Evolutionary conservation across 2,888 invertebrate genomes (phyloP).

Genomic region (Pollenia amentaria): DNA sequence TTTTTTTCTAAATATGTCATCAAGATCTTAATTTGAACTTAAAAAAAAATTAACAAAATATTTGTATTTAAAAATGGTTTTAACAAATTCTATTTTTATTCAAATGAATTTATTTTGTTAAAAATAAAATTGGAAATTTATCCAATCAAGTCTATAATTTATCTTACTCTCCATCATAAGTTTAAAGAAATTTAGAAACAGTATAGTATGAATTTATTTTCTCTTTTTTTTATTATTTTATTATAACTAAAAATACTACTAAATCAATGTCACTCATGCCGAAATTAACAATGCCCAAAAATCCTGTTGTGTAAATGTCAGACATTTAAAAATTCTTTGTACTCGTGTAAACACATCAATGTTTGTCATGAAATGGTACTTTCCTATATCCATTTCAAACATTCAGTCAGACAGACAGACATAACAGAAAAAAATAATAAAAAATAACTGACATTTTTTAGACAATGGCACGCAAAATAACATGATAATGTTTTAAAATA

Average conservation of each 20-base stretch:
- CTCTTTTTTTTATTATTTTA: conserved; percentile 11
- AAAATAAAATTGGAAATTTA: not conserved
- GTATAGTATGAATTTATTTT: not conserved
- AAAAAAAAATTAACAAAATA: not conserved
- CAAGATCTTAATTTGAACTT: conserved; percentile 2
- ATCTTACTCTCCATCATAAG: not conserved
- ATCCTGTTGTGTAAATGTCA: conserved; percentile 71
- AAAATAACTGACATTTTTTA: conserved; percentile 69
- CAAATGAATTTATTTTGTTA: not conserved
- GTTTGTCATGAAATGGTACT: conserved; percentile 6
- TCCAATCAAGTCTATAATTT: not conserved
- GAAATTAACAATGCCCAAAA: conserved; percentile 27
- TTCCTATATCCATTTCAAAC: conserved; percentile 5
- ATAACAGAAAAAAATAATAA: not conserved
- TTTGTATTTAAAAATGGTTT: not conserved
- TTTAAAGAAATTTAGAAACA: not conserved
- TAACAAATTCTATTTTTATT: conserved; percentile 5
- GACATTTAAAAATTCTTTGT: conserved; percentile 54
- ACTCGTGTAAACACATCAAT: conserved; percentile 46
- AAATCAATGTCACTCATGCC: conserved; percentile 61
- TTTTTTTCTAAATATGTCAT: not conserved
- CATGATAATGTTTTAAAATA: conserved; percentile 56
- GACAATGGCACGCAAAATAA: conserved; percentile 71
- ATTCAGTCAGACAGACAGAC: conserved; percentile 4
- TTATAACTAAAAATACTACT: conserved; percentile 29